phyloP scores from a whole-genome alignment of 2,113 vertebrate species.

The Dolichotis patagonum region DNA sequence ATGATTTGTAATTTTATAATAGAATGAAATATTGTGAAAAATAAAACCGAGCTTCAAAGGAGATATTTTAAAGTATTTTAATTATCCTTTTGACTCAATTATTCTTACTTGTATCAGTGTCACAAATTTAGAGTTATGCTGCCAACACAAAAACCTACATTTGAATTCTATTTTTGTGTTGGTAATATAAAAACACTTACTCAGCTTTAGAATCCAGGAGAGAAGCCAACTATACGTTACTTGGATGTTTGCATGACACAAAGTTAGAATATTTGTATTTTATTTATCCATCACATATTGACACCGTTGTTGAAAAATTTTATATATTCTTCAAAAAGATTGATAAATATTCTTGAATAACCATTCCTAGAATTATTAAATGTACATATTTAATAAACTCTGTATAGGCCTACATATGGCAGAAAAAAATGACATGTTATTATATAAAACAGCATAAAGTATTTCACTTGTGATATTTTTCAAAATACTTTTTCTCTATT shows the following conservation, averaged over 20 bases:
- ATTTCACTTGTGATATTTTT: background rate
- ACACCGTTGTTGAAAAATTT: background rate
- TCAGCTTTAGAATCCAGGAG: background rate
- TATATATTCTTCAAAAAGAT: conserved; percentile 48
- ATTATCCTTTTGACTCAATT: background rate
- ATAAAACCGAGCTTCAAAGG: background rate
- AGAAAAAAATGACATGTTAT: background rate
- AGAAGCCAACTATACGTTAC: background rate
- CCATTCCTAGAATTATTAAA: background rate
- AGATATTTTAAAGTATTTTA: conserved; percentile 1
- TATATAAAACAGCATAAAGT: background rate
- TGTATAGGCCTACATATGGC: background rate
- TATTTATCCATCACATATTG: too few species aligned
- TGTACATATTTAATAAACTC: background rate
- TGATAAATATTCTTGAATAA: background rate
- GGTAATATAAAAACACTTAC: background rate
- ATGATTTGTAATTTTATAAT: background rate
- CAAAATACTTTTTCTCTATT: background rate
- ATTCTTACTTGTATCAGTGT: too few species aligned
- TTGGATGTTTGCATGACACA: background rate
- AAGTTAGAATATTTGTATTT: conserved; percentile 23
- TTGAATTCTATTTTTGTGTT: conserved; percentile 45
- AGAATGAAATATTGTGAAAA: background rate
- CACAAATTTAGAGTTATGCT: conserved; percentile 41
- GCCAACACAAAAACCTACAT: background rate